These are phyloP conservation scores for Tarsius wallacei DNA, from an alignment of 2,797 vertebrate species.

Conservation along the genomic window DNA sequence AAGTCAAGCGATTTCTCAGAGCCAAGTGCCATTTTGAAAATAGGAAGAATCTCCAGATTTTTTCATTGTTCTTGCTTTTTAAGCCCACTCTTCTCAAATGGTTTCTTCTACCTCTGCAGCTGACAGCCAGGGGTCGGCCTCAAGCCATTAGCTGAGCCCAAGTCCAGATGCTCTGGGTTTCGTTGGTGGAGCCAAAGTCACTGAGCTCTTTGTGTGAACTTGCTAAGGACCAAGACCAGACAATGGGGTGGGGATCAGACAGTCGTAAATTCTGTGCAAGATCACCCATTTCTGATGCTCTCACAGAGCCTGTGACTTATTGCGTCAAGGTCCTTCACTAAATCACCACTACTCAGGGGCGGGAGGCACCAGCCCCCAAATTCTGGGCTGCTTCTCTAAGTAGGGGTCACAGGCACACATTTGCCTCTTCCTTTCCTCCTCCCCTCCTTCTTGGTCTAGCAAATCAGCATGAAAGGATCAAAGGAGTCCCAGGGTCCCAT, in stretches of 20 bases:
- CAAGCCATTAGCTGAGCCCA: not conserved
- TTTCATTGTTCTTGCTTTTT: not conserved
- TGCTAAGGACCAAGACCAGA: not conserved
- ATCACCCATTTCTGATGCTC: not conserved
- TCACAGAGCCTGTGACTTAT: not conserved
- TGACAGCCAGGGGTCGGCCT: not conserved
- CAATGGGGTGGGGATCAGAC: not conserved
- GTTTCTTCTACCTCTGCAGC: not conserved
- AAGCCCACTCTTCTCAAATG: not conserved
- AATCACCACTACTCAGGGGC: not conserved
- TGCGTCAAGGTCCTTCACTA: not conserved
- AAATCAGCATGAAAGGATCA: not conserved
- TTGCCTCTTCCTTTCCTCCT: not conserved
- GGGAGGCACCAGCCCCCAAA: not conserved
- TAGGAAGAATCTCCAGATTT: not conserved
- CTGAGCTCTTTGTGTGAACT: constrained; percentile 35
- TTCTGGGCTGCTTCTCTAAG: not conserved
- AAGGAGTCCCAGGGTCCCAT: not conserved
- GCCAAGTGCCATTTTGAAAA: not conserved
- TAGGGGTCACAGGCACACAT: not conserved
- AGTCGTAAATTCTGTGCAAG: not conserved
- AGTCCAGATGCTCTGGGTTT: not conserved
- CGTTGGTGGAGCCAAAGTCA: not conserved
- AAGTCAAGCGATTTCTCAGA: not conserved
- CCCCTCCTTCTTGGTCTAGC: not conserved